Evolutionary conservation across 1,140 invertebrate genomes (phyloP).

Genomic region (Aphelenchoides fujianensis): DNA sequence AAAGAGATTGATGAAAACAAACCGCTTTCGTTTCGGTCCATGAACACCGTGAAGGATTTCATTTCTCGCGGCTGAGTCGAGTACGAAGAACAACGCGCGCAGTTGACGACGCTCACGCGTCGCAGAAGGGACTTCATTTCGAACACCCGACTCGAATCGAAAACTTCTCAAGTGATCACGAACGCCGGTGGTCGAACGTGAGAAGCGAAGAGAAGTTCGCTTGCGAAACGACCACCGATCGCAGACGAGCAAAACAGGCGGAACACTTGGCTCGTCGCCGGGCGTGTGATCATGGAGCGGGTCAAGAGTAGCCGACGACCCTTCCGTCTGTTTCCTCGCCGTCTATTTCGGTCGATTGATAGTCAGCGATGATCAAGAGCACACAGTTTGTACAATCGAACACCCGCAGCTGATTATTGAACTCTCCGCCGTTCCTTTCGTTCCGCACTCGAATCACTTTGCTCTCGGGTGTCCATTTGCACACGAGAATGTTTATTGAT

Average conservation of each 20-base stretch:
- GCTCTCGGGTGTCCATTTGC: too few species aligned
- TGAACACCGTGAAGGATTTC: background rate
- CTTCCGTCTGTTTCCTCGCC: too few species aligned
- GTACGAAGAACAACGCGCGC: background rate
- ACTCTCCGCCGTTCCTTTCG: too few species aligned
- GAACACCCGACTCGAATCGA: background rate
- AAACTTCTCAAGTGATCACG: background rate
- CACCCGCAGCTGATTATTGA: too few species aligned
- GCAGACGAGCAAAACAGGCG: too few species aligned
- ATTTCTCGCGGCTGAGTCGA: background rate
- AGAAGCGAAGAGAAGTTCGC: background rate
- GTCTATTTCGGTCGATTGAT: too few species aligned
- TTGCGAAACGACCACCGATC: too few species aligned
- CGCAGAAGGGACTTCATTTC: background rate
- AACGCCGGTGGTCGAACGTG: background rate
- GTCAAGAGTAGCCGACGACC: too few species aligned
- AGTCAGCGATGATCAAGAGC: too few species aligned
- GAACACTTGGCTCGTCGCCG: background rate
- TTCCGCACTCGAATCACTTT: too few species aligned
- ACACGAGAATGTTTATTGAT: too few species aligned
- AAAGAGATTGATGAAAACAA: conserved; percentile 6
- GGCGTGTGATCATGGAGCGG: conserved; percentile 1
- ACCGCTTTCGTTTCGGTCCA: background rate
- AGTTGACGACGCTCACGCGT: background rate
- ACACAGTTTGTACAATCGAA: too few species aligned